Percentiles rank a stretch among this genome's conserved stretches.
phyloP scores from a whole-genome alignment of 2,797 vertebrate species.

The Schizopygopsis pylzovi region DNA sequence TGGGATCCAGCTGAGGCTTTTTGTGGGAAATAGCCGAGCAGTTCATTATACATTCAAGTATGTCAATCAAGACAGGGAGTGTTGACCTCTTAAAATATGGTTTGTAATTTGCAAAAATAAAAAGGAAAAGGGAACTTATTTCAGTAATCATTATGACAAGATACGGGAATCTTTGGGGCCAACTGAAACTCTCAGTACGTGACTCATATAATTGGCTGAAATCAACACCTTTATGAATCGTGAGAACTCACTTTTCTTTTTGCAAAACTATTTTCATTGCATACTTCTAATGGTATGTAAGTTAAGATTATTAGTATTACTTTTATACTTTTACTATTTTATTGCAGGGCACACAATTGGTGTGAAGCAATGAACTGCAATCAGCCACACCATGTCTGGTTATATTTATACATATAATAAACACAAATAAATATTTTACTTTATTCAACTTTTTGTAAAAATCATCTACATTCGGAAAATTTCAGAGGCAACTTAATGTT shows the following conservation, averaged over 20 bases:
- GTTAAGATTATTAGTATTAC: not conserved
- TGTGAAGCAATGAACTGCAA: conserved; percentile 1
- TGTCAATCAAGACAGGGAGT: conserved; percentile 45
- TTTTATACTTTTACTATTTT: not conserved
- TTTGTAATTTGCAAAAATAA: conserved; percentile 50
- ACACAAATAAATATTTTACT: not conserved
- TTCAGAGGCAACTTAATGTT: not conserved
- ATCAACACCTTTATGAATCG: conserved; percentile 31
- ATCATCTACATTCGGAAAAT: not conserved
- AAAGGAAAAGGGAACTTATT: conserved; percentile 46
- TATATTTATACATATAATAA: not conserved
- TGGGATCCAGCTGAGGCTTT: conserved; percentile 38
- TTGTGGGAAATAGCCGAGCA: conserved; percentile 45
- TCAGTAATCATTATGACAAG: conserved; percentile 49
- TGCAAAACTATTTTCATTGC: conserved; percentile 21
- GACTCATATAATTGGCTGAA: conserved; percentile 48
- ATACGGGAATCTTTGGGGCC: conserved; percentile 17
- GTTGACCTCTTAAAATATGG: conserved; percentile 48
- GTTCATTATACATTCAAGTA: conserved; percentile 51
- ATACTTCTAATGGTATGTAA: not conserved
- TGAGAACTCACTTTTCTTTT: conserved; percentile 27
- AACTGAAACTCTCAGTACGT: not conserved
- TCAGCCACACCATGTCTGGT: not conserved
- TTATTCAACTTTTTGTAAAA: not conserved
- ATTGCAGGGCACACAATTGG: conserved; percentile 10